Conservation (phyloP, 2,797 vertebrate species). For the Pseudochromis fuscus region DNA sequence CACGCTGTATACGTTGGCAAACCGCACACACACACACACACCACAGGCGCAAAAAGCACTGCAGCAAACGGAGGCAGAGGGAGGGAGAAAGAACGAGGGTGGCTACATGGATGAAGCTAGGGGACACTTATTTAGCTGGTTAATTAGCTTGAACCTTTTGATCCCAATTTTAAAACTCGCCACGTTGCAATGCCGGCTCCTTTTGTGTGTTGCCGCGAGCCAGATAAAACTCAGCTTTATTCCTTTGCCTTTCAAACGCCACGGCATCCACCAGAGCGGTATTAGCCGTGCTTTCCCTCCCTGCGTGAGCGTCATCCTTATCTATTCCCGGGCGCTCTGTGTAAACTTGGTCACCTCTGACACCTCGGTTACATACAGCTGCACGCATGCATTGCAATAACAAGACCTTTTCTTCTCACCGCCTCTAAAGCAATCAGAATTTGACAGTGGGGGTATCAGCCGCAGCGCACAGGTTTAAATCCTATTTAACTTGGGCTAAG, state of each 20-base stretch:
- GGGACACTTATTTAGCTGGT: conserved; percentile 86
- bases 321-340: conserved; percentile 69
- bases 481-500: conserved; percentile 78
- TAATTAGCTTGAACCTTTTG: conserved; percentile 89
- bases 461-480: conserved; percentile 73
- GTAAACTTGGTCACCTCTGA: conserved; percentile 75
- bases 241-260: conserved; percentile 77
- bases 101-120: conserved; percentile 68
- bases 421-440: conserved; percentile 73
- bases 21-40: conserved; percentile 8
- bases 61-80: conserved; percentile 45
- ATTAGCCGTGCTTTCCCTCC: conserved; percentile 49
- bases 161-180: conserved; percentile 87
- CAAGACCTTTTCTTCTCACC: conserved; percentile 64
- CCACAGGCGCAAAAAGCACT: conserved; percentile 39
- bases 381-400: conserved; percentile 61
- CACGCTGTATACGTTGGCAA: conserved; percentile 52
- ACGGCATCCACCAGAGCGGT: conserved; percentile 62
- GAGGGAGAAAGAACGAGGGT: conserved; percentile 41
- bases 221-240: conserved; percentile 80
- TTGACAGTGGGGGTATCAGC: conserved; percentile 76
- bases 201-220: conserved; percentile 81
- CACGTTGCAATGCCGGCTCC: conserved; percentile 72
- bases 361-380: conserved; percentile 58
- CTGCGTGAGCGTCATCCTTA: conserved; percentile 58